Evolutionary conservation across 2,797 vertebrate genomes (phyloP).

Genomic region (Myotis vivesi): DNA sequence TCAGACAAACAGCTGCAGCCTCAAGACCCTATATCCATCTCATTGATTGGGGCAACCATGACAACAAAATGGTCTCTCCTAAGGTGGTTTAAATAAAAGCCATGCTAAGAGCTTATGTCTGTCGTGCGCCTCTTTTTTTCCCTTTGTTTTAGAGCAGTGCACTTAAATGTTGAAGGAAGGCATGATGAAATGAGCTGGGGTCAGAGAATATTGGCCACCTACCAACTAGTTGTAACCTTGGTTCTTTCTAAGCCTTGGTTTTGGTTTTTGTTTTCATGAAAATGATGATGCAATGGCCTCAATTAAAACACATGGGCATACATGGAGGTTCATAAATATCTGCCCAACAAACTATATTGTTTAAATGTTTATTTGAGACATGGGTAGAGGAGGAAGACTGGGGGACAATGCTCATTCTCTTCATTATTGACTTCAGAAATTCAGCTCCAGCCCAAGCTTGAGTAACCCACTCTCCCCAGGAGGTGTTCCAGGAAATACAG

Average conservation of each 20-base stretch:
- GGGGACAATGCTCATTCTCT: neutral
- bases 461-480: neutral
- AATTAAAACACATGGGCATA: neutral
- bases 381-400: neutral
- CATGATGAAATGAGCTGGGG: neutral
- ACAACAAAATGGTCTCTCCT: slow-evolving; percentile 63
- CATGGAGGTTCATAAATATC: neutral
- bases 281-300: neutral
- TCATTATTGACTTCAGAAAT: neutral
- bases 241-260: neutral
- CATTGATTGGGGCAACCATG: slow-evolving; percentile 54
- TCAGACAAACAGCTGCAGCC: slow-evolving; percentile 67
- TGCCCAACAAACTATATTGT: neutral
- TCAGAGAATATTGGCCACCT: neutral
- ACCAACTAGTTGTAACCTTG: neutral
- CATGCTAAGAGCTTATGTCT: neutral
- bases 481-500: neutral
- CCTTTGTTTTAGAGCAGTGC: neutral
- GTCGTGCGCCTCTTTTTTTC: neutral
- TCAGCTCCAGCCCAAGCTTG: neutral
- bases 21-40: slow-evolving; percentile 65
- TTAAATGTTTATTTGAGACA: neutral
- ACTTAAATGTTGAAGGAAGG: neutral
- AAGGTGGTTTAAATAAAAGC: slow-evolving; percentile 49
- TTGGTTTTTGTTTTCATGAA: neutral